Evolutionary conservation across 2,888 invertebrate species (phyloP).

Genomic region (Heliconius charithonia): DNA sequence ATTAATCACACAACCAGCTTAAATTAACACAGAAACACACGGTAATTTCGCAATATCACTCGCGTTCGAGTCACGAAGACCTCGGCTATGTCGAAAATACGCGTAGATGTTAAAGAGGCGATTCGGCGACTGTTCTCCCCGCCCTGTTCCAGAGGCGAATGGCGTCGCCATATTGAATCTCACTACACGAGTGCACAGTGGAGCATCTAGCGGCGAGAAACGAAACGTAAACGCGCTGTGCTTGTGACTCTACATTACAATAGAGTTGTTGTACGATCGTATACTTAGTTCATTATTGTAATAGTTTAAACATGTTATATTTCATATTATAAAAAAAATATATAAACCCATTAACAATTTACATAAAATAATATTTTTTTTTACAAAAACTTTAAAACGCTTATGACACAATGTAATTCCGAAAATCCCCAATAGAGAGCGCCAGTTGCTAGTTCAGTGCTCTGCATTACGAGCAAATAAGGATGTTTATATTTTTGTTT

Average conservation of each 20-base stretch:
- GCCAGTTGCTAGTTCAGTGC: slow-evolving; percentile 34
- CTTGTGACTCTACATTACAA: slow-evolving; percentile 11
- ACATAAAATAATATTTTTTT: neutral
- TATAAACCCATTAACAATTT: neutral
- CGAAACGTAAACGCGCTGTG: slow-evolving; percentile 54
- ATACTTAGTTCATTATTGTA: neutral
- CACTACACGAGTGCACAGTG: slow-evolving; percentile 60
- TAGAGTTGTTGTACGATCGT: neutral
- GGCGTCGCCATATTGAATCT: slow-evolving; percentile 82
- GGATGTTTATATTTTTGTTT: slow-evolving; percentile 40
- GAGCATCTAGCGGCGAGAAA: slow-evolving; percentile 69
- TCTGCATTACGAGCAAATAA: slow-evolving; percentile 33
- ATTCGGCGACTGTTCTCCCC: slow-evolving; percentile 81
- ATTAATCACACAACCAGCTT: slow-evolving; percentile 76
- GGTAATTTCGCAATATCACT: slow-evolving; percentile 77
- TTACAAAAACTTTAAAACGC: neutral
- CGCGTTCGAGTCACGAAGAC: slow-evolving; percentile 80
- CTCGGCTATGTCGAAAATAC: slow-evolving; percentile 79
- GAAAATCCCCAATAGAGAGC: slow-evolving; percentile 43
- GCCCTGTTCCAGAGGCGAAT: slow-evolving; percentile 82
- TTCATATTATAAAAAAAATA: neutral
- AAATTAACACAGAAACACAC: slow-evolving; percentile 77
- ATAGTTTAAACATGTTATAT: neutral
- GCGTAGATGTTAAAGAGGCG: slow-evolving; percentile 80
- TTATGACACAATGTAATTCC: slow-evolving; percentile 30